A percentile compares a stretch with the other conserved stretches of the same genome.
These are phyloP conservation scores for Mystacornis crossleyi DNA, from an alignment of 2,113 vertebrate genomes.

Conservation along the genomic window DNA sequence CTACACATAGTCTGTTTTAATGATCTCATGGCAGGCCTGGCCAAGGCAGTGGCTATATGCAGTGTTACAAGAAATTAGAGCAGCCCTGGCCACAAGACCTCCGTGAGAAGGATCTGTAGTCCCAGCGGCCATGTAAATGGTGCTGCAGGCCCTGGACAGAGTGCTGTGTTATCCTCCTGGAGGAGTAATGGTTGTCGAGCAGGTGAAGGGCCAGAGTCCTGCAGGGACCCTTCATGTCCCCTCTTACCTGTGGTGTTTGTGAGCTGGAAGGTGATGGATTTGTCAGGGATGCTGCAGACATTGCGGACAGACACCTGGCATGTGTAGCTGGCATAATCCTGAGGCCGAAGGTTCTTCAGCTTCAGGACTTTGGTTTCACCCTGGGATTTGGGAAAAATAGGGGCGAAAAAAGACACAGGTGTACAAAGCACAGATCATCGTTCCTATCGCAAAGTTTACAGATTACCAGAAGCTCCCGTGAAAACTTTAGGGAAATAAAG, in stretches of 20 bases:
- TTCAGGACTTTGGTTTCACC: conserved; percentile 98
- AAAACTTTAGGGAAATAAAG: background rate
- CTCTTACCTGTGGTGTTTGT: conserved; percentile 92
- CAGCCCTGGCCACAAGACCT: background rate
- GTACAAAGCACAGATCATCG: background rate
- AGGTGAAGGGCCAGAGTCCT: fast-evolving
- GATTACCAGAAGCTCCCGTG: background rate
- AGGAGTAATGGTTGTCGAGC: background rate
- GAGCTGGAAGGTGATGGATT: conserved; percentile 90
- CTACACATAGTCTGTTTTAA: background rate
- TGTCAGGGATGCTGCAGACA: conserved; percentile 94
- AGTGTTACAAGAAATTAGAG: background rate
- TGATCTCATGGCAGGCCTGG: background rate
- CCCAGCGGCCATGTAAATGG: background rate
- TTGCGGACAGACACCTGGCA: conserved; percentile 97
- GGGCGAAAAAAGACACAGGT: background rate
- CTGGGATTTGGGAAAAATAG: conserved; percentile 61
- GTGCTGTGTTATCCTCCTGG: background rate
- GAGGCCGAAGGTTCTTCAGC: conserved; percentile 92
- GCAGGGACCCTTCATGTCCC: fast-evolving
- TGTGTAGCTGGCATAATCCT: conserved; percentile 94
- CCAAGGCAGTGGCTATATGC: background rate
- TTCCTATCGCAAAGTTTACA: background rate
- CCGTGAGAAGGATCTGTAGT: background rate
- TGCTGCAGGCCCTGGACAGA: background rate